Base-by-base conservation (phyloP, 2,888 invertebrate genomes). In the Dendrolimus houi region DNA sequence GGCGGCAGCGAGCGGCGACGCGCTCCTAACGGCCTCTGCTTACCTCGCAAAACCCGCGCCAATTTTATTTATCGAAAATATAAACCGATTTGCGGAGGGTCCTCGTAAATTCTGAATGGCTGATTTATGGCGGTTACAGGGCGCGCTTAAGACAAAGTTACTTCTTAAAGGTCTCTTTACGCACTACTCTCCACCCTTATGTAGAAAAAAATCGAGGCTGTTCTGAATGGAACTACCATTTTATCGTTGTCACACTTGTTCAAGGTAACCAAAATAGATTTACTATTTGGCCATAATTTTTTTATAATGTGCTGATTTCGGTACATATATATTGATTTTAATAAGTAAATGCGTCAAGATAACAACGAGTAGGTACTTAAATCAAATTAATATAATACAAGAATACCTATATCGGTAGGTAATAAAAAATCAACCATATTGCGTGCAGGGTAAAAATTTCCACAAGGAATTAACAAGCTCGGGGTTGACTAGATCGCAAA, bases 31-130 rank as follows among this genome's bases (percentile, higher is more conserved):
- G 82, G 87, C 83, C 86, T 81, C 85, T 87, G 90, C 90, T 89
- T 89, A 88, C 88, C 87, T 88, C 82, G 89, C 90, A 87, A 88
- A 90, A 88, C 86, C 86, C 85, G 87, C 85, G 89, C 89, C 89
- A 88, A 89, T 89, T 90, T 89, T 90, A 90, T 90, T 90, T 90
- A 90, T 90, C 90, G 90, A 89, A 89, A 89, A 89, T 90, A 89
- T 90, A 90, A 90, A 89, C 87, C 89, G 88, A 89, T 90, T 89
- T 88, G 85, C 89, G 80, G 85, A 87, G 85, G 84, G 77, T 83
- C 83, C 77, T 87, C 89, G 88, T 89, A 89, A 89, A 88, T 81
- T 85, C 82, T 75, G 79, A 81, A 86, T 79, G 81, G 79, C 79
- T 87, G 88, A 89, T 89, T 89, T 89, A 89, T 87, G 79, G 83